Evolutionary conservation across 2,888 invertebrate genomes (phyloP).

Genomic region (Thera britannica): DNA sequence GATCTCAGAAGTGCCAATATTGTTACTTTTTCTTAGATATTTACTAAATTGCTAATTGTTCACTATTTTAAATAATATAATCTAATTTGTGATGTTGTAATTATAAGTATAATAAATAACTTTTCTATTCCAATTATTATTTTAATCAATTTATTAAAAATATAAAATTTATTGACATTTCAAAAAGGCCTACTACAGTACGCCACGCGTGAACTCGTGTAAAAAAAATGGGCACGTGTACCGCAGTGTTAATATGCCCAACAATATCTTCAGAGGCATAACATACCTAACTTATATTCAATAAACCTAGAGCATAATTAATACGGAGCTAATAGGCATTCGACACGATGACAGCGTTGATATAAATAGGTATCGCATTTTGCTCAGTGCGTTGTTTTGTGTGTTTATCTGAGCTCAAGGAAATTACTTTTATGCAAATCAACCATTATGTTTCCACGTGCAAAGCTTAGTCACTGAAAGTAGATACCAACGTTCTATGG

Average conservation of each 20-base stretch:
- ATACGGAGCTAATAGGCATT: slow-evolving; percentile 36
- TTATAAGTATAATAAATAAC: too few species aligned
- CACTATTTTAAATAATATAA: too few species aligned
- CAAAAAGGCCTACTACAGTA: too few species aligned
- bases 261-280: background rate
- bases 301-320: slow-evolving; percentile 26
- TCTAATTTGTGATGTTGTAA: too few species aligned
- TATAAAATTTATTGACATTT: too few species aligned
- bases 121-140: too few species aligned
- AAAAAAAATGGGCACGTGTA: too few species aligned
- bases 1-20: too few species aligned
- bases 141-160: too few species aligned
- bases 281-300: slow-evolving; percentile 8
- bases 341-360: slow-evolving; percentile 36
- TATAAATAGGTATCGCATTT: slow-evolving; percentile 37
- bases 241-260: slow-evolving; percentile 1
- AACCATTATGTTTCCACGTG: slow-evolving; percentile 57
- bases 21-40: too few species aligned
- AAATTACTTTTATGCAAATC: slow-evolving; percentile 75
- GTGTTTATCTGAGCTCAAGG: slow-evolving; percentile 50
- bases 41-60: too few species aligned
- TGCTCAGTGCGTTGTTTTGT: slow-evolving; percentile 38
- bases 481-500: slow-evolving; percentile 28
- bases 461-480: slow-evolving; percentile 39
- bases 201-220: too few species aligned